phyloP scores from a whole-genome alignment of 2,888 invertebrate genomes.

The Scelioninae gen. 2 region DNA sequence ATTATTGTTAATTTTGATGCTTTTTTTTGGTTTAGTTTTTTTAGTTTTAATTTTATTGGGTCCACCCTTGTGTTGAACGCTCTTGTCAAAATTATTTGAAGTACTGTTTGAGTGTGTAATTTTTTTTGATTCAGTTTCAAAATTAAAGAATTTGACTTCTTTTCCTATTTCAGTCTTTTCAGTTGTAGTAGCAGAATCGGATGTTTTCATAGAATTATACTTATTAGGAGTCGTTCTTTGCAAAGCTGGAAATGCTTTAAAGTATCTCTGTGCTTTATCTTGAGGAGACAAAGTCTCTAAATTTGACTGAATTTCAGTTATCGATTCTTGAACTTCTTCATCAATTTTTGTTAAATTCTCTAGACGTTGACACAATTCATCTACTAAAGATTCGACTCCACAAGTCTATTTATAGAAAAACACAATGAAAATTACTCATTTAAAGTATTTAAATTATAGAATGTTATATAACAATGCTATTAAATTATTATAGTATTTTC shows the following conservation, averaged over 20 bases:
- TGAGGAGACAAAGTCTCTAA: constrained; percentile 78
- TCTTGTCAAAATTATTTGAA: constrained; percentile 64
- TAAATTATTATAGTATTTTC: too few species aligned
- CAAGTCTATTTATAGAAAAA: constrained; percentile 79
- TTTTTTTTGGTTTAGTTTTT: constrained; percentile 65
- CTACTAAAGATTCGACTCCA: constrained; percentile 88
- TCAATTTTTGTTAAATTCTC: constrained; percentile 80
- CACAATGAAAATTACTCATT: too few species aligned
- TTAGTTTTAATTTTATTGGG: constrained; percentile 69
- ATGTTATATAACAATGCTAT: too few species aligned
- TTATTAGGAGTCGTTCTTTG: constrained; percentile 74
- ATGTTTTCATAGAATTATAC: constrained; percentile 25
- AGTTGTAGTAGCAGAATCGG: constrained; percentile 51
- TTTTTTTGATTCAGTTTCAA: constrained; percentile 51
- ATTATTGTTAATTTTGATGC: constrained; percentile 65
- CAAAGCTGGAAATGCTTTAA: constrained; percentile 86
- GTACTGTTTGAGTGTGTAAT: constrained; percentile 51
- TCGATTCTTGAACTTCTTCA: constrained; percentile 65
- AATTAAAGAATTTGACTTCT: constrained; percentile 58
- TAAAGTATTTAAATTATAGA: too few species aligned
- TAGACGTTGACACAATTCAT: constrained; percentile 87
- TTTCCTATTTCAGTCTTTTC: constrained; percentile 19
- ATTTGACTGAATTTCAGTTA: constrained; percentile 66
- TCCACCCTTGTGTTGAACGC: constrained; percentile 64
- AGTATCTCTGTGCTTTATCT: constrained; percentile 85